Evolutionary conservation across 2,888 invertebrate genomes (phyloP), one percentile per base, ranked within the genome.

Genomic region (Pristionchus entomophagus): DNA sequence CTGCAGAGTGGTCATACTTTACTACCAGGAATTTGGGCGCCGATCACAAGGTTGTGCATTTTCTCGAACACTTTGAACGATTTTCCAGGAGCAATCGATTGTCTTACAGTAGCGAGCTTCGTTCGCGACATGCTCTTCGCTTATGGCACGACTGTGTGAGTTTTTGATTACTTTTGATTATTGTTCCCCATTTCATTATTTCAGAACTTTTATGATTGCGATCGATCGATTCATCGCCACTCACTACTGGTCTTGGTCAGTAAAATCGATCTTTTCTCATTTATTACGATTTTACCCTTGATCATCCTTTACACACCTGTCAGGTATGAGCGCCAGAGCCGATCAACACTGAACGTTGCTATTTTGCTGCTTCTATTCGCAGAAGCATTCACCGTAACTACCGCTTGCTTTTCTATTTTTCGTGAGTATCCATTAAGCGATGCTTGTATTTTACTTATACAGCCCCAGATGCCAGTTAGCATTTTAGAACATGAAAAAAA

Each of bases 211-310:
- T 10, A 22, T 73, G 5, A 73, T 73, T 12, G 38, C 73, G 0
- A 41, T 26, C 0, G 73, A 73, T 26, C 73, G 73, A 26, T 73
- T 73, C 45, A 26, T 73, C 3, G 73, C 73, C 14, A 73, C 73
- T 6, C 41, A 73, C 41, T 73, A 45, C 45, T 73, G 73, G 73
- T n/a, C 38, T 17, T 73, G 73, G 73, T 73, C 2, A 73, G 73
- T n/a, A 19, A 8, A 2, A 6, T 32, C 32, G 10, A 26, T 29
- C 0, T 38, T n/a, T n/a, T n/a, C n/a, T n/a, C n/a, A n/a, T n/a
- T n/a, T n/a, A n/a, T n/a, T n/a, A n/a, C n/a, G n/a, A n/a, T n/a
- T n/a, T n/a, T n/a, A n/a, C n/a, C n/a, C n/a, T 4, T n/a, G 6
- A 41, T 69, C 17, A 4, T 38, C 6, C 0, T n/a, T 8, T 65